Conservation (phyloP, 2,113 vertebrate species). For the Protobothrops flavoviridis region DNA sequence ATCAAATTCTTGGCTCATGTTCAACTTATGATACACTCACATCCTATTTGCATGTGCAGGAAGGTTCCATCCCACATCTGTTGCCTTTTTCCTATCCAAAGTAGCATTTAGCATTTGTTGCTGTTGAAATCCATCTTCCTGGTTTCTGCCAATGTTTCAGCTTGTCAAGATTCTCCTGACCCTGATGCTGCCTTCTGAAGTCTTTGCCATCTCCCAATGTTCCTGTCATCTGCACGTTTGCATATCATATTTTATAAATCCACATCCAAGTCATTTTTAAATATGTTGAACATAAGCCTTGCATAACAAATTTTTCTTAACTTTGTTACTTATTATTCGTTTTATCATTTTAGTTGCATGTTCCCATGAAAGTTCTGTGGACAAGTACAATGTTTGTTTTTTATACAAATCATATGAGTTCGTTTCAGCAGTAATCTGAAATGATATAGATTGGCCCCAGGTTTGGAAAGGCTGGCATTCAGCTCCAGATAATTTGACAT, state of each 20-base stretch:
- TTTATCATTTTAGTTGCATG: background rate
- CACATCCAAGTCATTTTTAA: background rate
- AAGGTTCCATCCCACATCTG: background rate
- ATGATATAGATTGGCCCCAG: background rate
- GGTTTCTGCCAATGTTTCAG: background rate
- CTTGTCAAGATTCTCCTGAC: background rate
- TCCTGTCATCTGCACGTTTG: background rate
- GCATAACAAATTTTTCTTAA: background rate
- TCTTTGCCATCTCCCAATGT: background rate
- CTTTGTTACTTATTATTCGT: background rate
- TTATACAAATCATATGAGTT: background rate
- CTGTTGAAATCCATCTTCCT: background rate
- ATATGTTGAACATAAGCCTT: background rate
- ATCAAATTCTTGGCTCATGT: background rate
- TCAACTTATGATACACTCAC: background rate
- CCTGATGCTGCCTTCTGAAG: background rate
- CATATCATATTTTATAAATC: background rate
- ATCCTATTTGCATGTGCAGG: background rate
- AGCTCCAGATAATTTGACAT: background rate
- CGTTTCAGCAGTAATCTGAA: background rate
- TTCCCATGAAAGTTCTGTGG: background rate
- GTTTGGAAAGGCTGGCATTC: background rate
- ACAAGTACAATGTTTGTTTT: background rate
- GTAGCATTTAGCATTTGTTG: background rate
- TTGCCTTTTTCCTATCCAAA: background rate